These are phyloP conservation scores for Creontiades dilutus DNA, from an alignment of 2,888 invertebrate genomes.

Conservation along the genomic window DNA sequence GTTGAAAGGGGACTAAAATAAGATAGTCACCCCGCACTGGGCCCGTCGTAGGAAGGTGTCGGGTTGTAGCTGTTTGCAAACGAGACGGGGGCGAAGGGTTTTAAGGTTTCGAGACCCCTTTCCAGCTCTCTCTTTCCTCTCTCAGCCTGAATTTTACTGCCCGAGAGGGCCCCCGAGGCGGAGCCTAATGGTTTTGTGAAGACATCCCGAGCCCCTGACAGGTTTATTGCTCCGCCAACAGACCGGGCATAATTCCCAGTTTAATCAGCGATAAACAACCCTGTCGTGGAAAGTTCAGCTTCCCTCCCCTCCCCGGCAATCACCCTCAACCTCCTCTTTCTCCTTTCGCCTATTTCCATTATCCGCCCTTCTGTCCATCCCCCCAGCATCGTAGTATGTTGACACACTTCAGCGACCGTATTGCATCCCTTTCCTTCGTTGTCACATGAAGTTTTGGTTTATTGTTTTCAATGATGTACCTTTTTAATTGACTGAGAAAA, in stretches of 20 bases:
- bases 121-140: background rate
- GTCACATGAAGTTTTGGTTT: no score
- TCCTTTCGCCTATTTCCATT: slow-evolving; percentile 6
- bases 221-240: slow-evolving; percentile 70
- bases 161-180: slow-evolving; percentile 48
- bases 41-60: background rate
- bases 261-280: slow-evolving; percentile 73
- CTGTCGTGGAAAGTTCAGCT: slow-evolving; percentile 53
- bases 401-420: slow-evolving; percentile 4
- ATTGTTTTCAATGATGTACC: no score
- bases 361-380: background rate
- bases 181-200: slow-evolving; percentile 64
- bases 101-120: slow-evolving; percentile 22
- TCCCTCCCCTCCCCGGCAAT: background rate
- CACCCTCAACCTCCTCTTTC: background rate
- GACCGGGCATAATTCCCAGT: slow-evolving; percentile 69
- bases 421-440: background rate
- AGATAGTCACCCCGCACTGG: background rate
- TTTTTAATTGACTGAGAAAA: no score
- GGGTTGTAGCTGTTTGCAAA: slow-evolving; percentile 21
- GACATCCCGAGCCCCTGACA: slow-evolving; percentile 62
- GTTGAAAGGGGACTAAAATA: background rate
- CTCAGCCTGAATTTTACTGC: slow-evolving; percentile 52
- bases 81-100: slow-evolving; percentile 6
- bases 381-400: background rate